Base-by-base conservation (phyloP, 1,140 invertebrate genomes). In the Apis cerana region DNA sequence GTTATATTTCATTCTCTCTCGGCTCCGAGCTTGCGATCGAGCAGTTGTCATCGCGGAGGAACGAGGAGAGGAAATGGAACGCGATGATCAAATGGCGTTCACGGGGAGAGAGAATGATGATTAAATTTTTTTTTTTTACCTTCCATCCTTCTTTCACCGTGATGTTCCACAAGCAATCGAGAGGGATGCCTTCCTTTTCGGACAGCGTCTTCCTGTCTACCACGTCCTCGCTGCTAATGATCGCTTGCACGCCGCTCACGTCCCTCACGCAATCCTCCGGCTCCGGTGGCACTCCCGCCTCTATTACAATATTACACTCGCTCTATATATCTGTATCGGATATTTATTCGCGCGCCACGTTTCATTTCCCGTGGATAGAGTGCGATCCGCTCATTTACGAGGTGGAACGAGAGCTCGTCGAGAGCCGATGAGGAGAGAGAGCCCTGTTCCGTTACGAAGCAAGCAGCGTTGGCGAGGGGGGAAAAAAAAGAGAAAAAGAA, bases 91-190 rank as follows among this genome's bases (percentile, higher is more conserved):
- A 43, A 48, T 50, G 12, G 43, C 8, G 17, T 52, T 33, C 33
- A 2, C 33, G 33, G 33, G 33, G 33, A 0, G 15, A n/a, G 23
- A 7, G 2, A 58, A 33, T 2, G 1, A 56, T 17, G 5, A 27
- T 69, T 21, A 27, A 27, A 54, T 43, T 43, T 43, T 43, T 33
- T 33, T 33, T 33, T 9, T 33, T 93, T 94, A 97, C 97, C 96
- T 95, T 96, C 95, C 96, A 96, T 17, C 95, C 95, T 11, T 94
- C 91, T 72, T 95, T 92, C 0, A 97, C 97, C 13, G 94, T 95
- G 62, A 98, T 97, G 79, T 95, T 94, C 97, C 97, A 98, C 89
- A 97, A 96, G 91, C 97, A 98, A 89, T 98, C 97, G 12, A 98
- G 90, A 0, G 97, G 94, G 23, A 96, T 89, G 78, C 95, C 94